Evolutionary conservation across 2,888 invertebrate genomes (phyloP).

Genomic region (Linnaemya vulpina): DNA sequence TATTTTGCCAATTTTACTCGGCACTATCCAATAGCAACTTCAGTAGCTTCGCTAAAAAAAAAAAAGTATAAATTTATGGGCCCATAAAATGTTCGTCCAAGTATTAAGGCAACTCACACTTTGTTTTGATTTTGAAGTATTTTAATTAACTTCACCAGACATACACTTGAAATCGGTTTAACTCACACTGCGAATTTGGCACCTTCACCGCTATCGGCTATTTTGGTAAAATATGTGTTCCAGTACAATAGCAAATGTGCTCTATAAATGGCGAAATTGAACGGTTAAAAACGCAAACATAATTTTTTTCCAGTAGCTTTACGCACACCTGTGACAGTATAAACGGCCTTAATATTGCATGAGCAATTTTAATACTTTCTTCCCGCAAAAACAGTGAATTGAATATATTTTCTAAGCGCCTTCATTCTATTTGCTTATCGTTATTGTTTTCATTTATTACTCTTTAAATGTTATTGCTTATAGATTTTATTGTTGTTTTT

Average conservation of each 20-base stretch:
- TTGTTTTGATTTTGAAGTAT: not conserved
- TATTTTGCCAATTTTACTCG: not conserved
- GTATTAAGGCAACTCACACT: not conserved
- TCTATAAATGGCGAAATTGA: constrained; percentile 11
- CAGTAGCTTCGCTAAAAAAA: not conserved
- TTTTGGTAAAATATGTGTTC: not conserved
- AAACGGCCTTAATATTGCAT: not conserved
- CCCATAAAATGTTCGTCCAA: not conserved
- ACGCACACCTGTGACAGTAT: constrained; percentile 3
- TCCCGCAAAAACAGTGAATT: not conserved
- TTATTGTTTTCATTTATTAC: constrained; percentile 35
- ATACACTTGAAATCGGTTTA: not conserved
- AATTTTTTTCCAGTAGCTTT: not conserved
- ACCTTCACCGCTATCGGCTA: constrained; percentile 17
- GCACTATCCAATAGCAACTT: not conserved
- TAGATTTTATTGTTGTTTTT: not conserved
- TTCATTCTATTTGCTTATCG: constrained; percentile 49
- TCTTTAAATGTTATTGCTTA: constrained; percentile 43
- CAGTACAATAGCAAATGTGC: not conserved
- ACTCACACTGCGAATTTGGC: not conserved
- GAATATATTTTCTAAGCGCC: constrained; percentile 25
- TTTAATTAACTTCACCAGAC: not conserved
- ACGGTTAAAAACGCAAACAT: constrained; percentile 34
- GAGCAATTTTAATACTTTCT: not conserved
- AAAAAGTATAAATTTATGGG: not conserved